Evolutionary conservation across 2,113 vertebrate genomes (phyloP).

Genomic region (Brevimyrus niger): DNA sequence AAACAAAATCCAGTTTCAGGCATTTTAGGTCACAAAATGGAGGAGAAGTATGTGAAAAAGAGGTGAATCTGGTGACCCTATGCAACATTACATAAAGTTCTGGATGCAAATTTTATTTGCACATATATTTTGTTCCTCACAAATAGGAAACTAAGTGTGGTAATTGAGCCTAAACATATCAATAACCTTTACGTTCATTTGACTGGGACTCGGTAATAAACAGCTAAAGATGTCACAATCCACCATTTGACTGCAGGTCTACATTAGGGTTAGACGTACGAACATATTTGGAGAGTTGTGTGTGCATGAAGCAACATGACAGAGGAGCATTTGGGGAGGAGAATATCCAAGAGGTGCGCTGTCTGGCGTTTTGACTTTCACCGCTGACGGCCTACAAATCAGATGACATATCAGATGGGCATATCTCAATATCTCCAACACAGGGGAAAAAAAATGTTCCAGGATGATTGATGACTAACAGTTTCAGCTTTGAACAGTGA

Average conservation of each 20-base stretch:
- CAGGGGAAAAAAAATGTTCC: neutral
- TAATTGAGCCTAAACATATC: neutral
- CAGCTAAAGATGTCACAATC: neutral
- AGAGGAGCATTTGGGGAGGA: neutral
- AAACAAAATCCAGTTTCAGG: neutral
- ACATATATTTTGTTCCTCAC: neutral
- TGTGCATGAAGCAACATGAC: neutral
- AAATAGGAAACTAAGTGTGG: neutral
- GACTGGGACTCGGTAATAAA: neutral
- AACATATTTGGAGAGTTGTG: neutral
- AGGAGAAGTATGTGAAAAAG: neutral
- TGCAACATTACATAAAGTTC: neutral
- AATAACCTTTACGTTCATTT: neutral
- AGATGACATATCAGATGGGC: neutral
- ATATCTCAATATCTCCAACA: neutral
- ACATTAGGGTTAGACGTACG: neutral
- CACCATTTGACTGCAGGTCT: neutral
- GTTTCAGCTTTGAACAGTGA: neutral
- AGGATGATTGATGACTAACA: neutral
- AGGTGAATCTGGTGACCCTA: neutral
- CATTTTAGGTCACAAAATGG: neutral
- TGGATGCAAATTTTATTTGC: neutral
- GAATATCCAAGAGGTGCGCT: neutral
- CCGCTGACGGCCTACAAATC: neutral
- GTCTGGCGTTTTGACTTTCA: neutral